Conservation (phyloP, 2,113 vertebrate species). For the Chloropsis hardwickii region DNA sequence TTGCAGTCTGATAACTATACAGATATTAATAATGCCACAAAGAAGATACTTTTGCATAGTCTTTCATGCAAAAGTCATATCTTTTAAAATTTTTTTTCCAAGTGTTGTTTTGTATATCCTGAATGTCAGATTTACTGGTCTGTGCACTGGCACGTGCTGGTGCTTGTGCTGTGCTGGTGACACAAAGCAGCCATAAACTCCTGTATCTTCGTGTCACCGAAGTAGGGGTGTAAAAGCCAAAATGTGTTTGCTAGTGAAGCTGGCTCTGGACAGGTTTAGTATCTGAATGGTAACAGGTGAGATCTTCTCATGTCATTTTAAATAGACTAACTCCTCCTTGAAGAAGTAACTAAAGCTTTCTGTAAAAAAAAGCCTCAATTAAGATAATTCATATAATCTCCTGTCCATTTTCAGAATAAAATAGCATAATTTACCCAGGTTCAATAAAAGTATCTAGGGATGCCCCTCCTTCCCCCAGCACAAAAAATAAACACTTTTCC, state of each 20-base stretch:
- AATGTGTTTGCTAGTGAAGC: not conserved
- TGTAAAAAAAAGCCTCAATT: not conserved
- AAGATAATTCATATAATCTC: not conserved
- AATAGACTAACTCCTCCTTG: not conserved
- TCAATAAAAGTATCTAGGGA: not conserved
- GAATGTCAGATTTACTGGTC: not conserved
- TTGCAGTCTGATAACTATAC: conserved; percentile 19
- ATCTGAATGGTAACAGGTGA: not conserved
- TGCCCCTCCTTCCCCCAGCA: not conserved
- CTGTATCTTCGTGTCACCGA: not conserved
- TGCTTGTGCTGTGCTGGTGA: not conserved
- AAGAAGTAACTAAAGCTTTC: not conserved
- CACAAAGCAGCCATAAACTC: not conserved
- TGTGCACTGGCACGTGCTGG: not conserved
- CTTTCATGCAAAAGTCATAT: not conserved
- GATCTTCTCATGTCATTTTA: not conserved
- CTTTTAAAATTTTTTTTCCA: not conserved
- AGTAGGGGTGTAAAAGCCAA: not conserved
- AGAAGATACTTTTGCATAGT: not conserved
- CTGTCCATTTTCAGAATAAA: not conserved
- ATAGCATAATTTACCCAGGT: not conserved
- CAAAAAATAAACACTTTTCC: not conserved
- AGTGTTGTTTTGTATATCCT: not conserved
- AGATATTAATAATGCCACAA: conserved; percentile 9
- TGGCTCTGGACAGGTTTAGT: not conserved